Conservation (phyloP, 2,113 vertebrate species). For the Chloroceryle aenea region DNA sequence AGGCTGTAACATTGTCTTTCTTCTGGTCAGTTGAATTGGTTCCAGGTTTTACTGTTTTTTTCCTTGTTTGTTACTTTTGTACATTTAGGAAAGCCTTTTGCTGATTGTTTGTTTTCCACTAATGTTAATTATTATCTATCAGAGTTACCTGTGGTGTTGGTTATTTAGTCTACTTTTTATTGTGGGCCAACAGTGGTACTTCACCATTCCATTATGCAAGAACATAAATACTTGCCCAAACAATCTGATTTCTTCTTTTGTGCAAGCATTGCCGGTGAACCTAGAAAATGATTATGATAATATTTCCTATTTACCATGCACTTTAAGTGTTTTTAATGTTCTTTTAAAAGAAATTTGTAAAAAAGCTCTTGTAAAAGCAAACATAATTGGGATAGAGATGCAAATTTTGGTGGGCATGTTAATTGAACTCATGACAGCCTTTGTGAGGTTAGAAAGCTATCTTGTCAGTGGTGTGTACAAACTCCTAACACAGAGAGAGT, state of each 20-base stretch:
- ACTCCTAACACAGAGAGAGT: not conserved
- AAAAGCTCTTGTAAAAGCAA: not conserved
- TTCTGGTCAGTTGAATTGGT: not conserved
- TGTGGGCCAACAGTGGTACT: not conserved
- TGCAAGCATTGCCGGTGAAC: not conserved
- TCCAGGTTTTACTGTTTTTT: not conserved
- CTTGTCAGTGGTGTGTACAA: not conserved
- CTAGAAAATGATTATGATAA: not conserved
- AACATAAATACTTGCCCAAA: not conserved
- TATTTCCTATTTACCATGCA: not conserved
- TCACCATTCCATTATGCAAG: not conserved
- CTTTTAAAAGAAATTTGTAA: too few species aligned
- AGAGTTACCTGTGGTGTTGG: not conserved
- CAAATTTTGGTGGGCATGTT: not conserved
- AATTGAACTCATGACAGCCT: not conserved
- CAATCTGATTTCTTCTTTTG: not conserved
- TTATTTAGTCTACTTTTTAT: not conserved
- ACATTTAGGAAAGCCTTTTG: not conserved
- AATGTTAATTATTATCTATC: not conserved
- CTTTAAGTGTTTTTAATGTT: not conserved
- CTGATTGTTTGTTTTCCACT: not conserved
- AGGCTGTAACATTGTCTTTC: not conserved
- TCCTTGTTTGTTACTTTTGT: not conserved
- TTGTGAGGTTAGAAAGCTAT: not conserved
- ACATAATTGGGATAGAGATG: not conserved